Evolutionary conservation across 2,113 vertebrate species (phyloP), one percentile per base, ranked within the genome.

Genomic region (Alosa alosa): DNA sequence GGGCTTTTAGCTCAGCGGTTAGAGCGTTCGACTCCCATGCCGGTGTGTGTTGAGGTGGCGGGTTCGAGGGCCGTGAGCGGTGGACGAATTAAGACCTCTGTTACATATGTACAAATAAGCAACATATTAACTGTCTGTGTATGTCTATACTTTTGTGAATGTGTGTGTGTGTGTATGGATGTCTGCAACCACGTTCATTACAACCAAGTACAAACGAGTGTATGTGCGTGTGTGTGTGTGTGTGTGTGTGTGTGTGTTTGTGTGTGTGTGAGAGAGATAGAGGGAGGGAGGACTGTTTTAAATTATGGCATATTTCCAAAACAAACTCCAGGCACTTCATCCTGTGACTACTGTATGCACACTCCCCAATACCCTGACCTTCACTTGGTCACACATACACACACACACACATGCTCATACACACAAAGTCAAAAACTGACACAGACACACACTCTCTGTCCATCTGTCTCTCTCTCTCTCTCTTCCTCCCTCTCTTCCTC

Each of bases 261-360:
- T n/a, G 49, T 20, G 84, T 84, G 83, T 84, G 83, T 44, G 41
- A 44, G 41, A 44, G 41, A 44, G 41, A 44, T 44, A 44, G 41
- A 7, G n/a, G 83, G 41, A 44, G 41, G 41, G 41, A 78, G 46
- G 60, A 75, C 89, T 93, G 89, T 91, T 93, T 91, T 89, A 81
- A 89, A 81, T 86, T 82, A 85, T 93, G 94, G 91, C 88, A 81
- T 22, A 0, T 1, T n/a, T 88, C 92, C 93, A 94, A 93, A 90
- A 92, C 86, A 93, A 95, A 94, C 89, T 60, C 92, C 83, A 82
- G 90, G 57, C 87, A 90, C 90, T 90, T 92, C 91, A 93, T 94
- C 92, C 91, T 94, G 92, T 86, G 25, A 91, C 89, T 92, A 78
- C 72, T 78, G 72, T 78, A 89, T 39, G 85, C 91, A 87, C 83